These are phyloP conservation scores for Poicephalus gulielmi DNA, from an alignment of 2,113 vertebrate species.

Conservation along the genomic window DNA sequence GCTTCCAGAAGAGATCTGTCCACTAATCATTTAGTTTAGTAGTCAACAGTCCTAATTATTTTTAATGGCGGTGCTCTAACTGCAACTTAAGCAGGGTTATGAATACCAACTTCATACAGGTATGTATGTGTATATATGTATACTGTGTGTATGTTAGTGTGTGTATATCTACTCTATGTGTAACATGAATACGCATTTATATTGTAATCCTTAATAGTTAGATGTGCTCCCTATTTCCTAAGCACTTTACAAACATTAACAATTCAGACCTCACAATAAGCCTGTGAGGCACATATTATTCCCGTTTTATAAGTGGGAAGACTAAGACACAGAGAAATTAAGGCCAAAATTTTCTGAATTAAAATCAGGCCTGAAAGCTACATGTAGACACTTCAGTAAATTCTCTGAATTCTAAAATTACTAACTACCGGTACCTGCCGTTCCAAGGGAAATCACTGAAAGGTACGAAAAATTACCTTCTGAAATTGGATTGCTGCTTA, in stretches of 20 bases:
- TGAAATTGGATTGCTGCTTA: slow-evolving; percentile 45
- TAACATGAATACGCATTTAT: slow-evolving; percentile 10
- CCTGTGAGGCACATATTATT: slow-evolving; percentile 21
- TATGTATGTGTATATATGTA: slow-evolving; percentile 26
- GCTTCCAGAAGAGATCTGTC: slow-evolving; percentile 60
- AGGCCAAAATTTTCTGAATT: slow-evolving; percentile 43
- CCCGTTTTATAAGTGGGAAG: slow-evolving; percentile 31
- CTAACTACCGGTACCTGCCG: neutral
- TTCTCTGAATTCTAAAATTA: slow-evolving; percentile 20
- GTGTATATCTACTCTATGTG: slow-evolving; percentile 38
- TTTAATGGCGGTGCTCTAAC: slow-evolving; percentile 54
- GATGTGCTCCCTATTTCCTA: slow-evolving; percentile 45
- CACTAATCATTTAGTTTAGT: slow-evolving; percentile 62
- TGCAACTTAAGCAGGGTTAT: slow-evolving; percentile 65
- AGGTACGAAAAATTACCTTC: neutral
- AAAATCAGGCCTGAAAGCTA: slow-evolving; percentile 45
- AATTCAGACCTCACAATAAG: slow-evolving; percentile 41
- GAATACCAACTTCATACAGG: slow-evolving; percentile 37
- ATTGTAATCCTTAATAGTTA: neutral
- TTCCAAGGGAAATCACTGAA: slow-evolving; percentile 35
- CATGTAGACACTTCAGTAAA: slow-evolving; percentile 22
- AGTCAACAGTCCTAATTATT: slow-evolving; percentile 70
- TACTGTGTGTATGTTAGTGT: slow-evolving; percentile 8
- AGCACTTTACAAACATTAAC: slow-evolving; percentile 37
- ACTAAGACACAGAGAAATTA: slow-evolving; percentile 52